A percentile compares a stretch with the other conserved stretches of the same genome.
phyloP scores from a whole-genome alignment of 2,113 vertebrate genomes.

The Coregonus clupeaformis region DNA sequence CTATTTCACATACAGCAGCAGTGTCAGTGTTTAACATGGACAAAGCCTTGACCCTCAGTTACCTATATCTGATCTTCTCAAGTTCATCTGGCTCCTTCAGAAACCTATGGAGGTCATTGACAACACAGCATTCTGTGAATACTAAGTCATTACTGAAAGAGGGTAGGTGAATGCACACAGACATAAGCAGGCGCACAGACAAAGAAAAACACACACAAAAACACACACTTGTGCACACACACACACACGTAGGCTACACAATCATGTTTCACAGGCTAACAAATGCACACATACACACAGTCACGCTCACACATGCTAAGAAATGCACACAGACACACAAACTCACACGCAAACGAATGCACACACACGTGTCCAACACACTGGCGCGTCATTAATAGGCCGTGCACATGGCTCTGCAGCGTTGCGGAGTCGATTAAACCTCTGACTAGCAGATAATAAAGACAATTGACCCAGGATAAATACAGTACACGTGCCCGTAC shows the following conservation, averaged over 20 bases:
- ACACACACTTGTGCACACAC: not conserved
- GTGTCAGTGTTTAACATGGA: slow-evolving; percentile 22
- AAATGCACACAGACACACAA: not conserved
- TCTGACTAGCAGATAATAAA: slow-evolving; percentile 15
- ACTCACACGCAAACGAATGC: not conserved
- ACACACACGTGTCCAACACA: not conserved
- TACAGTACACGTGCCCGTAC: slow-evolving; percentile 23
- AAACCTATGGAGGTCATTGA: slow-evolving; percentile 9
- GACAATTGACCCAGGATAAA: slow-evolving; percentile 32
- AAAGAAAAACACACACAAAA: not conserved
- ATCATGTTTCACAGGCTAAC: too few relatives aligned
- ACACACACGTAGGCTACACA: not conserved
- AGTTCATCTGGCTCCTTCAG: slow-evolving; percentile 19
- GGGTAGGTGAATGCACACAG: not conserved
- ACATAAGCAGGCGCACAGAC: not conserved
- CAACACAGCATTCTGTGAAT: not conserved
- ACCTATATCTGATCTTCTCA: slow-evolving; percentile 18
- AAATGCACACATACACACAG: not conserved
- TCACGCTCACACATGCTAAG: not conserved
- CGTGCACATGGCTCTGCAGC: not conserved
- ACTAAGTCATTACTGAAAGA: too few relatives aligned
- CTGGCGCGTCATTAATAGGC: slow-evolving; percentile 5
- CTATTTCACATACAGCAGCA: not conserved
- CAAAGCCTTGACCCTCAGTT: not conserved
- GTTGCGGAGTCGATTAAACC: slow-evolving; percentile 30